Evolutionary conservation across 37 sponge, comb jelly and placozoan species (phyloP).

Genomic region (Chondrosia reniformis): DNA sequence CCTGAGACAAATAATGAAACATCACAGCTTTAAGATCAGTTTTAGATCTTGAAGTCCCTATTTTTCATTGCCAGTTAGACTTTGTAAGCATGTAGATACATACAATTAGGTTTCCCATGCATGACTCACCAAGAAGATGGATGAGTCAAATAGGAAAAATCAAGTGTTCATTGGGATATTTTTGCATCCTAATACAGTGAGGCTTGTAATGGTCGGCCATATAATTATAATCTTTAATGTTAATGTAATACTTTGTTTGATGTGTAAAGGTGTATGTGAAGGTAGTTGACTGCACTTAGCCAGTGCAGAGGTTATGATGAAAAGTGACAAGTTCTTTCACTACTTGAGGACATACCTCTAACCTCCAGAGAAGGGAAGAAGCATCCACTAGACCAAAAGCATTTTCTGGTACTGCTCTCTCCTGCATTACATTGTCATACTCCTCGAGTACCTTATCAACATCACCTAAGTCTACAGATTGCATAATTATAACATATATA

Average conservation of each 20-base stretch:
- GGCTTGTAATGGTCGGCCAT: not conserved
- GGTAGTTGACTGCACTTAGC: not conserved
- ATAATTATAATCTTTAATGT: not conserved
- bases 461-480: slow-evolving; percentile 1
- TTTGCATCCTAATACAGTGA: not conserved
- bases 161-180: no score
- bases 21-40: no score
- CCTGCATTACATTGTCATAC: slow-evolving; percentile 41
- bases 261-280: not conserved
- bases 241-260: not conserved
- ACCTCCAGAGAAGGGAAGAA: slow-evolving; percentile 77
- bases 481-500: not conserved
- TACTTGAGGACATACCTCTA: no score
- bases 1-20: no score
- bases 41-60: no score
- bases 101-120: no score
- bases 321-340: no score
- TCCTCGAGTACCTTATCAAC: slow-evolving; percentile 23
- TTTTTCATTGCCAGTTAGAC: no score
- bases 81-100: no score
- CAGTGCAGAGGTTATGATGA: no score
- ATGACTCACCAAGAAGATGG: no score
- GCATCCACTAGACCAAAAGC: slow-evolving; percentile 55
- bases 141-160: no score
- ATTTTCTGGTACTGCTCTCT: slow-evolving; percentile 24